Conservation (phyloP, 2,113 vertebrate species). For the Brachypodius melanocephalos region DNA sequence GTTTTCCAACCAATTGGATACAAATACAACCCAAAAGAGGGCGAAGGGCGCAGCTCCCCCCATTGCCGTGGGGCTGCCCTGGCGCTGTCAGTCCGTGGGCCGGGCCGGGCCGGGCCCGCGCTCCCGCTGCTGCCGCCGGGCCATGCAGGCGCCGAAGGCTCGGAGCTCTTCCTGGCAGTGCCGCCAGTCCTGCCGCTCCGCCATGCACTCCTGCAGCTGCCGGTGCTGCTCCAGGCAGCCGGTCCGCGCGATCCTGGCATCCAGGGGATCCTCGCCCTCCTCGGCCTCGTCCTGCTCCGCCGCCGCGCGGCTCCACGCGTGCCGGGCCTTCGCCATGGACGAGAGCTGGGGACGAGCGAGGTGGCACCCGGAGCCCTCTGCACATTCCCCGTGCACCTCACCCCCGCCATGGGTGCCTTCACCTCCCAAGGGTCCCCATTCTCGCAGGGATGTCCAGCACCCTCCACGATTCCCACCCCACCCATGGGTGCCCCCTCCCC, state of each 20-base stretch:
- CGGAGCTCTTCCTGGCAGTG: slow-evolving; percentile 82
- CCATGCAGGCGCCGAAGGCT: slow-evolving; percentile 89
- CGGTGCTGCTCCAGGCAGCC: slow-evolving; percentile 85
- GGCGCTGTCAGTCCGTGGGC: neutral
- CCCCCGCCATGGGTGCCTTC: neutral
- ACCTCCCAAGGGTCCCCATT: too few relatives aligned
- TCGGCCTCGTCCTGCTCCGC: slow-evolving; percentile 19
- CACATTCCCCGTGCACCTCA: too few relatives aligned
- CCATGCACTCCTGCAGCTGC: slow-evolving; percentile 91
- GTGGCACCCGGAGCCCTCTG: rapidly evolving
- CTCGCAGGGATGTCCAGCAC: rapidly evolving
- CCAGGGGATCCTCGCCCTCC: slow-evolving; percentile 84
- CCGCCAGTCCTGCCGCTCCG: slow-evolving; percentile 88
- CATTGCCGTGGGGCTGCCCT: rapidly evolving
- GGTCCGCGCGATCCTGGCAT: slow-evolving; percentile 81
- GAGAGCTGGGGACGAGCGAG: rapidly evolving
- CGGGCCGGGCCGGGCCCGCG: rapidly evolving
- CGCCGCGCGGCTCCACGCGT: slow-evolving; percentile 60
- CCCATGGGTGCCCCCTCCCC: neutral
- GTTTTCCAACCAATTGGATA: rapidly evolving
- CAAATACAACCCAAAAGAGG: rapidly evolving
- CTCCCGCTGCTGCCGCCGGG: slow-evolving; percentile 59
- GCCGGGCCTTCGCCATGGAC: slow-evolving; percentile 77
- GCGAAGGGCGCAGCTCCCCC: neutral
- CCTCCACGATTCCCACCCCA: rapidly evolving